Evolutionary conservation across 92 coral and sea anemone genomes (phyloP), one percentile per base, ranked within the genome.

Genomic region (Scolanthus callimorphus): DNA sequence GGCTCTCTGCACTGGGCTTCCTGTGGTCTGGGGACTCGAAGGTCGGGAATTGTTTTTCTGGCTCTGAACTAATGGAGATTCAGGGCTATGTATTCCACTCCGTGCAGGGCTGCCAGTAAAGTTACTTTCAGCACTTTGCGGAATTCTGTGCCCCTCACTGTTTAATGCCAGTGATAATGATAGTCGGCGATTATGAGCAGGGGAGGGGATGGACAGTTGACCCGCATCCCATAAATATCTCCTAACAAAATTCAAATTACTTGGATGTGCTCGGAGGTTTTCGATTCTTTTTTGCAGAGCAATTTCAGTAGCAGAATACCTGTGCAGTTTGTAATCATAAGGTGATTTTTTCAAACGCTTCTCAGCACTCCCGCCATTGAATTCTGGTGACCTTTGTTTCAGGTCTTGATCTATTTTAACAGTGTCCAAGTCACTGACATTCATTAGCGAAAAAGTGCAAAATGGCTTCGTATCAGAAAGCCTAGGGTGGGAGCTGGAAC

Each of bases 401-500:
- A 92, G 63, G 57, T 84, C 91, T 23, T 82, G 61, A 46, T 91
- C 96, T 0, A 91, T 69, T 20, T 75, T 68, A 41, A 91, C 91
- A 51, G 69, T 83, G 38, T 76, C 88, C 23, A 91, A 60, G 3
- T 87, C 97, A 19, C 71, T 59, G 39, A 88, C 46, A 63, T 67
- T 71, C 52, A 95, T 90, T 62, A 92, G 50, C 17, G 98, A 92
- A 1, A 84, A 65, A 20, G 84, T 80, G n/a, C 96, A 86, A 55
- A 83, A 76, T n/a, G 87, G 69, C 37, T 74, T 80, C 2, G 78
- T 67, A 48, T 74, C 79, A 25, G 84, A 66, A 23, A 92, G 48
- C 48, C 83, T 80, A 3, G 98, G 98, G 60, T 84, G 77, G 10
- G 98, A 92, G 60, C 79, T 84, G 30, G 96, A 88, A 56, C 86